Evolutionary conservation across 1,140 invertebrate species (phyloP).

Genomic region (Lepidurus arcticus): DNA sequence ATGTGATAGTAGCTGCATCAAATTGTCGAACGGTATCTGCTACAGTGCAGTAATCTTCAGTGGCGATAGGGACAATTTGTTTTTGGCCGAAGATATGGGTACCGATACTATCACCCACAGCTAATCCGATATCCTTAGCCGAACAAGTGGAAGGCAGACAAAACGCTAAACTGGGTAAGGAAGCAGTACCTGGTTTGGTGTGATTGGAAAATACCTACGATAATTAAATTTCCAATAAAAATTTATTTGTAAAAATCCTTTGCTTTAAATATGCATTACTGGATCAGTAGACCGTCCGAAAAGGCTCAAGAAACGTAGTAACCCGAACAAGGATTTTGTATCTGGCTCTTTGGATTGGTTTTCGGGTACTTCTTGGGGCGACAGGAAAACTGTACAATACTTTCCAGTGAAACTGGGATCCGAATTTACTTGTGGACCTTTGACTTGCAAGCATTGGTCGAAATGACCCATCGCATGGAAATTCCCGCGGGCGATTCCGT

Average conservation of each 20-base stretch:
- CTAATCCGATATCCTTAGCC: conserved; percentile 4
- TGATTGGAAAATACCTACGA: not conserved
- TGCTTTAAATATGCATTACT: not conserved
- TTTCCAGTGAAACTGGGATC: not conserved
- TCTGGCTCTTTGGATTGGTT: not conserved
- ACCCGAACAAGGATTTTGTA: not conserved
- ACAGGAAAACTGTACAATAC: not conserved
- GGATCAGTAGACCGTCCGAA: not conserved
- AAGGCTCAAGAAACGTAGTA: not conserved
- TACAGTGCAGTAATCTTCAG: conserved; percentile 29
- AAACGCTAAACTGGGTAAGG: conserved; percentile 11
- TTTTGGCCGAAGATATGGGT: not conserved
- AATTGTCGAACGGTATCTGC: not conserved
- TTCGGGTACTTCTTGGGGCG: not conserved
- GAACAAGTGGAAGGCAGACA: conserved; percentile 25
- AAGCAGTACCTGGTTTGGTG: not conserved
- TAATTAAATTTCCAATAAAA: not conserved
- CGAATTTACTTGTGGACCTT: not conserved
- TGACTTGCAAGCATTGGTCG: conserved; percentile 12
- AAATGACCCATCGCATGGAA: conserved; percentile 14
- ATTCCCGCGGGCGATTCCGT: conserved; percentile 13
- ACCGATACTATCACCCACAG: conserved; percentile 13
- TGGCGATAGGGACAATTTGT: not conserved
- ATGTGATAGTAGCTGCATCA: conserved; percentile 26
- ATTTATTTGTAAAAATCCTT: not conserved